These are phyloP conservation scores for Chloroceryle aenea DNA, from an alignment of 2,113 vertebrate species.

Conservation along the genomic window DNA sequence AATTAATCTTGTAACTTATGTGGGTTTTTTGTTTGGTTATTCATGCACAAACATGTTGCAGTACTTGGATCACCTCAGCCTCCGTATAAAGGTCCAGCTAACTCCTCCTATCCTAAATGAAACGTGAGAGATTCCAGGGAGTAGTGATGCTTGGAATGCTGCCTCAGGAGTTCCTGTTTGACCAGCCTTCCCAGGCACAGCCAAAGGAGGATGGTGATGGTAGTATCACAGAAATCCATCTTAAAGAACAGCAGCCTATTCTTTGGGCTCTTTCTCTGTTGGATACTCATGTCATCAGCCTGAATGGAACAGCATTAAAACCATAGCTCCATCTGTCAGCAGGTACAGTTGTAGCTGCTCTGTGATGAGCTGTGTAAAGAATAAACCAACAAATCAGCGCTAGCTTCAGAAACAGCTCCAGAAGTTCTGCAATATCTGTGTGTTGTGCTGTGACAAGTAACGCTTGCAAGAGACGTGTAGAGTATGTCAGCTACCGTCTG, in stretches of 20 bases:
- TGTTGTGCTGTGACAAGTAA: neutral
- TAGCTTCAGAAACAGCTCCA: neutral
- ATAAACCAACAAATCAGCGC: neutral
- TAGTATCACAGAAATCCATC: neutral
- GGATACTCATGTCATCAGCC: neutral
- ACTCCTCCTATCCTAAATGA: neutral
- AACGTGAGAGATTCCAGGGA: neutral
- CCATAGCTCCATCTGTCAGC: neutral
- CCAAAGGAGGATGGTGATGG: neutral
- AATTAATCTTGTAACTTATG: neutral
- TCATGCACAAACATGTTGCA: neutral
- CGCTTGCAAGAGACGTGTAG: neutral
- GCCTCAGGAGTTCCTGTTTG: neutral
- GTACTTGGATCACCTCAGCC: neutral
- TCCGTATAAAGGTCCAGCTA: neutral
- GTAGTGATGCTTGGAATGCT: neutral
- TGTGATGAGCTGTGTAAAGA: neutral
- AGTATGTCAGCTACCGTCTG: neutral
- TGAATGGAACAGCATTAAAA: neutral
- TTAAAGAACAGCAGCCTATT: neutral
- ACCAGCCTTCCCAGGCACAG: neutral
- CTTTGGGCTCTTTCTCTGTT: neutral
- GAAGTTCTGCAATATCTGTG: neutral
- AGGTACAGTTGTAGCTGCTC: neutral
- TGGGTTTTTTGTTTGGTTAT: neutral